These are phyloP conservation scores for Rattus rattus DNA, from an alignment of 2,113 vertebrate genomes.

Conservation along the genomic window DNA sequence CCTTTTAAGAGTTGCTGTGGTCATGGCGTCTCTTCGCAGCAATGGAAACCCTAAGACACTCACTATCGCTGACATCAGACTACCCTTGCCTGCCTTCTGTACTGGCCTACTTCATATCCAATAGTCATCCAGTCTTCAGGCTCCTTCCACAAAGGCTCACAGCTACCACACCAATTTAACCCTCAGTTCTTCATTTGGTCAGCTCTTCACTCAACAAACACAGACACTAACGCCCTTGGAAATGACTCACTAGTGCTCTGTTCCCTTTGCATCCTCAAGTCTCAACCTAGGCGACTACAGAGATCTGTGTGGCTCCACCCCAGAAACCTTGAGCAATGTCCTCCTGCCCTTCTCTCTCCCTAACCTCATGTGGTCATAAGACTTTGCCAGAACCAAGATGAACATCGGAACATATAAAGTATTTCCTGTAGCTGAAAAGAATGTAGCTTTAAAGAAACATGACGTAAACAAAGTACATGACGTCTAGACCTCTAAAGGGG, in stretches of 20 bases:
- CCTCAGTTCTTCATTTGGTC: not conserved
- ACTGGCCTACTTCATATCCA: not conserved
- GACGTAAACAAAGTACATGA: not conserved
- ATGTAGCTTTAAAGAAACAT: not conserved
- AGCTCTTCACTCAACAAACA: slow-evolving; percentile 13
- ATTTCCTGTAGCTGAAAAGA: slow-evolving; percentile 7
- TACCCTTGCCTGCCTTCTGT: not conserved
- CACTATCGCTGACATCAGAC: not conserved
- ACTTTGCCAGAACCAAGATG: slow-evolving; percentile 27
- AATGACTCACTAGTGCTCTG: not conserved
- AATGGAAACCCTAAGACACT: no score
- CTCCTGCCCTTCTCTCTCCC: not conserved
- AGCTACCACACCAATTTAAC: not conserved
- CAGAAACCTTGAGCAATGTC: not conserved
- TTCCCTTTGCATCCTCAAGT: not conserved
- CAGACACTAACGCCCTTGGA: not conserved
- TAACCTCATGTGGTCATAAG: not conserved
- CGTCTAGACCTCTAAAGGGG: not conserved
- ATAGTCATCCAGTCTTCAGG: not conserved
- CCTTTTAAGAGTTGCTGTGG: no score
- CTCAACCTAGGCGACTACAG: not conserved
- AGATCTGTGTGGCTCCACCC: not conserved
- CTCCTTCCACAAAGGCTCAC: not conserved
- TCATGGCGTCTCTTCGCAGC: no score
- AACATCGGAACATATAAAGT: not conserved